Conservation (phyloP, 30 jellyfish, hydroid and myxozoan genomes). For the Cassiopea andromeda region DNA sequence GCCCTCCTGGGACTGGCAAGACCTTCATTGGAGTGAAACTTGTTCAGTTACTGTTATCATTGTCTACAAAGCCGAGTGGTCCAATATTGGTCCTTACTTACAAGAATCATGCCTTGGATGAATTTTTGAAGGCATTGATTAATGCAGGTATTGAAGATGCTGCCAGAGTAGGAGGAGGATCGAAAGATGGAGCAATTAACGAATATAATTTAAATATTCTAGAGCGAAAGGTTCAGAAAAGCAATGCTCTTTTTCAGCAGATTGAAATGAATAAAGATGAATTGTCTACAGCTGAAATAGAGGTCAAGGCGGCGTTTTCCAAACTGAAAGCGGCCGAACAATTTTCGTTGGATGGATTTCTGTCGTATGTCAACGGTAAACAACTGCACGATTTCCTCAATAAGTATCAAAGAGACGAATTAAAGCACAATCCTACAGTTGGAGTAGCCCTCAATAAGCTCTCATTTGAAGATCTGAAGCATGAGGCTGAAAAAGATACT, state of each 20-base stretch:
- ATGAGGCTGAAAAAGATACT: not conserved
- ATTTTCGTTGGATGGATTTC: slow-evolving; percentile 14
- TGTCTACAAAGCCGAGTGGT: slow-evolving; percentile 41
- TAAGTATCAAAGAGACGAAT: not conserved
- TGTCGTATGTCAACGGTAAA: slow-evolving; percentile 5
- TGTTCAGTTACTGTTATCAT: slow-evolving; percentile 29
- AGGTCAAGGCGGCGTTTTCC: slow-evolving; percentile 15
- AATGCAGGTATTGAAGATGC: slow-evolving; percentile 21
- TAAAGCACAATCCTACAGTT: not conserved
- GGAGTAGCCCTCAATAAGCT: not conserved
- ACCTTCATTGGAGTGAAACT: slow-evolving; percentile 73
- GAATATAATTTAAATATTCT: not conserved
- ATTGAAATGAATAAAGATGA: slow-evolving; percentile 1
- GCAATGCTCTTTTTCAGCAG: slow-evolving; percentile 9
- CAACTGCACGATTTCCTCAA: slow-evolving; percentile 21
- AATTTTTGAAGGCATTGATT: slow-evolving; percentile 49
- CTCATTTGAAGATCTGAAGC: slow-evolving; percentile 4
- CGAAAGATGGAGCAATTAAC: slow-evolving; percentile 23
- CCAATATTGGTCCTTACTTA: slow-evolving; percentile 71
- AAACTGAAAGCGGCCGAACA: slow-evolving; percentile 14
- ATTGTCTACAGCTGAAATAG: slow-evolving; percentile 7
- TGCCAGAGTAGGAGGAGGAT: slow-evolving; percentile 69
- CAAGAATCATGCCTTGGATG: slow-evolving; percentile 89
- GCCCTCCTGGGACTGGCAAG: slow-evolving; percentile 90
- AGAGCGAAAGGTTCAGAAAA: slow-evolving; percentile 10